Conservation (phyloP, 2,113 vertebrate genomes). For the Cranoglanis bouderius region DNA sequence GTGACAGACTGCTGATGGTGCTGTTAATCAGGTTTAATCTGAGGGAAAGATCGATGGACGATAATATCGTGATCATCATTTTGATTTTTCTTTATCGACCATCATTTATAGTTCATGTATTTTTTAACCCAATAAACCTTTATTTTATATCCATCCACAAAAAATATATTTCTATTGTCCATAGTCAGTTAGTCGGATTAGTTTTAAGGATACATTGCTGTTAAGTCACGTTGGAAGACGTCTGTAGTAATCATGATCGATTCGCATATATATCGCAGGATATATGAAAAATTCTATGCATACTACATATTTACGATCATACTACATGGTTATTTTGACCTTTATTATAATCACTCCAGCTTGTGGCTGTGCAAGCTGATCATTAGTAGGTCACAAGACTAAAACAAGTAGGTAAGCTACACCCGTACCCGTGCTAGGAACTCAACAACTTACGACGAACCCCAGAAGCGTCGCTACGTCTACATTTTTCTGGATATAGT, state of each 20-base stretch:
- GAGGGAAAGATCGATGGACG: neutral
- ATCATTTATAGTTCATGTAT: neutral
- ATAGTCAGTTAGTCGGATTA: neutral
- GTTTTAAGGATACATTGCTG: neutral
- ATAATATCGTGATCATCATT: neutral
- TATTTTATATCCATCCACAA: neutral
- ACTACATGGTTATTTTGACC: too few species aligned
- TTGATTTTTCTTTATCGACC: neutral
- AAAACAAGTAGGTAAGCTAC: neutral
- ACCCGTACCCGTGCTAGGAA: neutral
- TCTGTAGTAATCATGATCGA: neutral
- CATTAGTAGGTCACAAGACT: neutral
- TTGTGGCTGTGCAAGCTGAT: neutral
- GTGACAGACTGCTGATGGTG: conserved; percentile 61
- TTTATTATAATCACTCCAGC: neutral
- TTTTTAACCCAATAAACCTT: neutral
- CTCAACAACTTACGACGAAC: neutral
- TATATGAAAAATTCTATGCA: too few species aligned
- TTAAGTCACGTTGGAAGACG: neutral
- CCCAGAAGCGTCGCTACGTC: neutral
- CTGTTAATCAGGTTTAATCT: conserved; percentile 70
- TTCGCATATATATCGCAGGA: neutral
- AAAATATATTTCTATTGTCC: too few species aligned
- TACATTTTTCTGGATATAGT: neutral
- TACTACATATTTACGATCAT: too few species aligned